These are phyloP conservation scores for Buteo buteo DNA, from an alignment of 2,113 vertebrate species.

Conservation along the genomic window DNA sequence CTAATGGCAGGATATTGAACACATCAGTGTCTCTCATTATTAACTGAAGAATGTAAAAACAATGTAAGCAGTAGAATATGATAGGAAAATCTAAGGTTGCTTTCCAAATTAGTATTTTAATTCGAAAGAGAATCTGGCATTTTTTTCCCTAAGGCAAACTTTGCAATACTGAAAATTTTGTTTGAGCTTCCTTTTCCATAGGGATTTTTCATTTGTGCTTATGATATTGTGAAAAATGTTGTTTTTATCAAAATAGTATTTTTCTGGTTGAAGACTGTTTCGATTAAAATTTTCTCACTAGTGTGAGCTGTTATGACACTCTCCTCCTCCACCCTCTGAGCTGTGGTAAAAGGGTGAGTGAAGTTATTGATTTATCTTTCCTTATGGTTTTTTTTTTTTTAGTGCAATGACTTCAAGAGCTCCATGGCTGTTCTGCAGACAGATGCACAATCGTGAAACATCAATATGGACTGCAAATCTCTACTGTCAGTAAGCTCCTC, in stretches of 20 bases:
- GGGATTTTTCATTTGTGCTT: neutral
- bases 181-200: neutral
- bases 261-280: slow-evolving; percentile 25
- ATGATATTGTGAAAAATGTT: neutral
- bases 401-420: neutral
- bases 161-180: neutral
- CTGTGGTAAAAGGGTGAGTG: neutral
- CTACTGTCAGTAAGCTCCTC: slow-evolving; percentile 40
- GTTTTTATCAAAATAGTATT: slow-evolving; percentile 16
- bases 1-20: neutral
- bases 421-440: slow-evolving; percentile 36
- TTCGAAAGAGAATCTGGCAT: neutral
- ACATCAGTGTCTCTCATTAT: neutral
- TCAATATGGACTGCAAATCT: slow-evolving; percentile 54
- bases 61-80: neutral
- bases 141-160: neutral
- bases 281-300: slow-evolving; percentile 16
- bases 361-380: slow-evolving; percentile 32
- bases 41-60: neutral
- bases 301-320: slow-evolving; percentile 16
- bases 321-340: slow-evolving; percentile 6
- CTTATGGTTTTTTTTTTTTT: neutral
- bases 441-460: slow-evolving; percentile 39
- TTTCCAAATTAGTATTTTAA: neutral
- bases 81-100: neutral